phyloP scores from a whole-genome alignment of 2,113 vertebrate species.

The Prinia subflava region DNA sequence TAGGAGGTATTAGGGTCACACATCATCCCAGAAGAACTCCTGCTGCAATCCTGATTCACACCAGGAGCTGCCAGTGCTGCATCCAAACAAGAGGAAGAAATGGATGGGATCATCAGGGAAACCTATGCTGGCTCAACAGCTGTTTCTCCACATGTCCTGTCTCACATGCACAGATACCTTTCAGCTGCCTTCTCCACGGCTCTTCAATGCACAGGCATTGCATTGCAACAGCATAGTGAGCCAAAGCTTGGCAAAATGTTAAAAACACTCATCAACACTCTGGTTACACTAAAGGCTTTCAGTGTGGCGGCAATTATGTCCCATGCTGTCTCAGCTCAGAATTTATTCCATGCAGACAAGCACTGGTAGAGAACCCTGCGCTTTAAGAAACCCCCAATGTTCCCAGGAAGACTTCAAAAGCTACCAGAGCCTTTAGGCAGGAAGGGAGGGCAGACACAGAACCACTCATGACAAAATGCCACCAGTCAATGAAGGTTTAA shows the following conservation, averaged over 20 bases:
- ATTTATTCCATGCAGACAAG: not conserved
- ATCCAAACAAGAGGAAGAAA: constrained; percentile 21
- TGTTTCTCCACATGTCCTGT: not conserved
- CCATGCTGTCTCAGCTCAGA: not conserved
- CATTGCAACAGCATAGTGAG: not conserved
- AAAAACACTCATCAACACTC: not conserved
- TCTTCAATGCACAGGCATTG: not conserved
- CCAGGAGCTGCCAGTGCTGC: not conserved
- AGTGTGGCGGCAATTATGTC: not conserved
- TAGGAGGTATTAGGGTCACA: not conserved
- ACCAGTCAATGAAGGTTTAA: not conserved
- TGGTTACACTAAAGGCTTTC: not conserved
- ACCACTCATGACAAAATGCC: not conserved
- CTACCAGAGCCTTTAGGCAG: not conserved
- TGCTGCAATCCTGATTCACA: constrained; percentile 6
- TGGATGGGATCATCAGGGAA: not conserved
- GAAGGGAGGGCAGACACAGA: not conserved
- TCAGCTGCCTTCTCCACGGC: not conserved
- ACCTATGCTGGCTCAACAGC: not conserved
- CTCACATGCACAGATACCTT: not conserved
- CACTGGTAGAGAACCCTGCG: not conserved
- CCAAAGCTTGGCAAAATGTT: not conserved
- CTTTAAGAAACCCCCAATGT: not conserved
- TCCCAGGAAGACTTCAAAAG: not conserved
- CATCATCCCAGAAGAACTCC: constrained; percentile 15